These are phyloP conservation scores for Seira ritae DNA, from an alignment of 2,888 invertebrate genomes.

Conservation along the genomic window DNA sequence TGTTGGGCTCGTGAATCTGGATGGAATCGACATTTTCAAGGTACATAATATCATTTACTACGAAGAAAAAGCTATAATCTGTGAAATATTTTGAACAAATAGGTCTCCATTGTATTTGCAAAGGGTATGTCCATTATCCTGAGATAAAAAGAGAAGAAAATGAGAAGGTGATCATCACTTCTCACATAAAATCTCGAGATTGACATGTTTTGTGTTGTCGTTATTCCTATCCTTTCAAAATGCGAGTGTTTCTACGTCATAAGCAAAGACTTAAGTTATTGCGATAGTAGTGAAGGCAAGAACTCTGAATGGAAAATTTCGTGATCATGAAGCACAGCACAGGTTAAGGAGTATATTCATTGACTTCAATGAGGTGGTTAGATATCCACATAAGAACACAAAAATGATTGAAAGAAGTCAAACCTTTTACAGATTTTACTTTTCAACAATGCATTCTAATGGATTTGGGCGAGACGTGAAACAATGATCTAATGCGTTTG, in stretches of 20 bases:
- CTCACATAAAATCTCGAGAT: constrained; percentile 5
- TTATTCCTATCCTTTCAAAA: background rate
- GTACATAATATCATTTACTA: background rate
- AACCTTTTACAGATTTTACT: background rate
- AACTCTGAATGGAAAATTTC: background rate
- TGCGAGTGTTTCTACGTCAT: no score
- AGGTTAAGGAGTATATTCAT: background rate
- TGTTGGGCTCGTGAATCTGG: background rate
- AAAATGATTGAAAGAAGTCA: constrained; percentile 5
- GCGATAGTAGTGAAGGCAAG: background rate
- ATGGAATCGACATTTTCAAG: background rate
- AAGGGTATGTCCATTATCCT: background rate
- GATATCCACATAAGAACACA: background rate
- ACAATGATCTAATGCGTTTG: background rate
- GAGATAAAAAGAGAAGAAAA: background rate
- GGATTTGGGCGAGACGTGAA: background rate
- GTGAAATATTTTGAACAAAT: no score
- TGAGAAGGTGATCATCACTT: background rate
- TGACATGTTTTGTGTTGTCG: constrained; percentile 5
- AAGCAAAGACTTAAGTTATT: no score
- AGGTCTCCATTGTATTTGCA: background rate
- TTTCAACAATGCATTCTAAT: background rate
- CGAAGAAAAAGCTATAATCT: no score
- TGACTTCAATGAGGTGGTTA: background rate
- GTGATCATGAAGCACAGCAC: background rate